Evolutionary conservation across 2,797 vertebrate genomes (phyloP), one percentile per base, ranked within the genome.

Genomic region (Sphaeramia orbicularis): DNA sequence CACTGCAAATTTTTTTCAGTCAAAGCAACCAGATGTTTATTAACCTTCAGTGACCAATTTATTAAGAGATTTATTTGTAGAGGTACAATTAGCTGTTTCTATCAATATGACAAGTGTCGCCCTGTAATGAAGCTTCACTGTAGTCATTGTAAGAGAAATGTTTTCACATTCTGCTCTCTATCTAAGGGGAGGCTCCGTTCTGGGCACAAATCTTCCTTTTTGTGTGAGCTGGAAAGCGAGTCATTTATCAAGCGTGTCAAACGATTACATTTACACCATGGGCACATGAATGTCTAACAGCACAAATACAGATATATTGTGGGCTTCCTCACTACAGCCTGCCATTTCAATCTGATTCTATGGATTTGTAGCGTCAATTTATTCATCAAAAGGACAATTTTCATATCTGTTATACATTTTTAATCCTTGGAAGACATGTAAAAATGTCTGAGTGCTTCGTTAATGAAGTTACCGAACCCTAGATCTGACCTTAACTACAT

Each of bases 191-290:
- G 42, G 42, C 38, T 68, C 38, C 16, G 15, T 21, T 7, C 65
- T 66, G 61, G 49, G 16, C 27, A 66, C 19, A 59, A 36, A 52
- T 59, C 52, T 73, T 11, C 5, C 36, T 11, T 65, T 65, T n/a
- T 53, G 35, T 65, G 27, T 51, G 47, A 16, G 27, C 24, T 47
- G 41, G 44, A 65, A n/a, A 53, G 51, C 55, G 38, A 65, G 42
- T 57, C 30, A 15, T 35, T 35, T 35, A 35, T 35, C 35, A 43
- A 21, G 12, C 35, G 38, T 53, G 58, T 56, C 27, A 71, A 42
- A 65, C 13, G 38, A 65, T 70, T 42, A 56, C 19, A 47, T 40
- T 19, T 44, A 50, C n/a, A 58, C 44, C 38, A 32, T 18, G 50
- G 27, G 47, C 54, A 45, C 27, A 24, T 35, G 32, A 59, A 35